These are phyloP conservation scores for Isoperla grammatica DNA, from an alignment of 2,888 invertebrate genomes.

Conservation along the genomic window DNA sequence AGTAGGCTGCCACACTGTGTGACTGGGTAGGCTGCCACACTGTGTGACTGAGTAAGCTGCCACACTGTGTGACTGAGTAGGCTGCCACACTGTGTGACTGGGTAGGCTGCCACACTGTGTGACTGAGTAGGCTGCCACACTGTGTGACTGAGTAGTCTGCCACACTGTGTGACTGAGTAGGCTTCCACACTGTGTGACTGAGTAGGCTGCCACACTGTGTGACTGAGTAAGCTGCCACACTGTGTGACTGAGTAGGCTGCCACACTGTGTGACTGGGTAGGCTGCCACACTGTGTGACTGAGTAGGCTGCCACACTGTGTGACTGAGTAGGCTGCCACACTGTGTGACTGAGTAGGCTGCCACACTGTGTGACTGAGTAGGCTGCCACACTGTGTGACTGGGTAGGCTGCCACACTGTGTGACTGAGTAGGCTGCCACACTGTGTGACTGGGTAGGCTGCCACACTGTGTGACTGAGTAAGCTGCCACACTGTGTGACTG, in stretches of 20 bases:
- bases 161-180: not conserved
- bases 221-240: too few relatives aligned
- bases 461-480: not conserved
- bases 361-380: not conserved
- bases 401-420: constrained; percentile 11
- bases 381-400: too few relatives aligned
- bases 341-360: constrained; percentile 14
- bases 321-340: too few relatives aligned
- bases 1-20: constrained; percentile 12
- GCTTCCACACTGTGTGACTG: too few relatives aligned
- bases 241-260: constrained; percentile 14
- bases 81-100: too few relatives aligned
- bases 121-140: too few relatives aligned
- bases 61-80: not conserved
- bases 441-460: constrained; percentile 14
- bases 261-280: not conserved
- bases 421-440: too few relatives aligned
- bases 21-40: too few relatives aligned
- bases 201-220: constrained; percentile 12
- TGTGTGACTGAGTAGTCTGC: constrained; percentile 13
- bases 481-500: too few relatives aligned
- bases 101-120: constrained; percentile 11
- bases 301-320: constrained; percentile 12
- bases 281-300: too few relatives aligned
- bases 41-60: constrained; percentile 13